These are phyloP conservation scores for Altica lythri DNA, from an alignment of 2,888 invertebrate species.

Conservation along the genomic window DNA sequence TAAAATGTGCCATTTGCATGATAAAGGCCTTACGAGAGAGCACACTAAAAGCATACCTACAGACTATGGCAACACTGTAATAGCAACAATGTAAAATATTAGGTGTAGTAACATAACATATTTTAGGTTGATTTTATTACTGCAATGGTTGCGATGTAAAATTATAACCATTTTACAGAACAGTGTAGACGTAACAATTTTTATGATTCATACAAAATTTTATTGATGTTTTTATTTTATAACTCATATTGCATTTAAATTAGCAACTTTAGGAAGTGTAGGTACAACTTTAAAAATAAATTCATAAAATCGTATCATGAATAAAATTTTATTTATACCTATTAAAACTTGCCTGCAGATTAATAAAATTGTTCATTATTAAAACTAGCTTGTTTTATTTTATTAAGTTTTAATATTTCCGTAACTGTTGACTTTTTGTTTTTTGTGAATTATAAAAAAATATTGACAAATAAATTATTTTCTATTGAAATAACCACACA, in stretches of 20 bases:
- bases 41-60: slow-evolving; percentile 28
- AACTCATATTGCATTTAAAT: slow-evolving; percentile 18
- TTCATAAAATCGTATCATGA: background rate
- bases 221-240: slow-evolving; percentile 22
- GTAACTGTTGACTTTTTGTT: no score
- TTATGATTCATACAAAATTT: slow-evolving; percentile 18
- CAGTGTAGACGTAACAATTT: slow-evolving; percentile 13
- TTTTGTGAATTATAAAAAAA: no score
- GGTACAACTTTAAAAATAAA: no score
- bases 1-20: slow-evolving; percentile 37
- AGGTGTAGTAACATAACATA: slow-evolving; percentile 27
- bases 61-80: slow-evolving; percentile 15
- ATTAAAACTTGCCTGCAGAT: no score
- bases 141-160: slow-evolving; percentile 22
- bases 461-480: no score
- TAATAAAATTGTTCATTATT: no score
- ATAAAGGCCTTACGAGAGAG: slow-evolving; percentile 32
- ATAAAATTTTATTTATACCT: no score
- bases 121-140: slow-evolving; percentile 32
- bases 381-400: no score
- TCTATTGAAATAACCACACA: no score
- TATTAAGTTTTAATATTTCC: no score
- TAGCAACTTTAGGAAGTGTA: slow-evolving; percentile 16
- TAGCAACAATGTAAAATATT: slow-evolving; percentile 37
- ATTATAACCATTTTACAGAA: slow-evolving; percentile 31